phyloP scores from a whole-genome alignment of 2,888 invertebrate genomes.

The Caenorhabditis sp. region DNA sequence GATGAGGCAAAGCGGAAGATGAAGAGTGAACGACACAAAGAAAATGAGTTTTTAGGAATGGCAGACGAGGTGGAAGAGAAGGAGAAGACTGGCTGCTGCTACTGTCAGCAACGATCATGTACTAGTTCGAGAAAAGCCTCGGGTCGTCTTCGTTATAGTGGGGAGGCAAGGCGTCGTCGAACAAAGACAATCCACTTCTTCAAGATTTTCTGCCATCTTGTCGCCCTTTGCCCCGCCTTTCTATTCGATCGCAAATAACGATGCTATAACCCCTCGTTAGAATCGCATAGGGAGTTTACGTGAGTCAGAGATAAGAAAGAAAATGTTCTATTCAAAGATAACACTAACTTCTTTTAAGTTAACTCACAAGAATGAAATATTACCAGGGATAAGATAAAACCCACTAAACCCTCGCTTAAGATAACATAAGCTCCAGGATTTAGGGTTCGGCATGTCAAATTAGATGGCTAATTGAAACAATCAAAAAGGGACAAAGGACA shows the following conservation, averaged over 20 bases:
- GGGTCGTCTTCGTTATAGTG: slow-evolving; percentile 48
- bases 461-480: slow-evolving; percentile 45
- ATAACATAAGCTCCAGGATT: slow-evolving; percentile 16
- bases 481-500: slow-evolving; percentile 25
- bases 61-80: slow-evolving; percentile 44
- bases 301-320: slow-evolving; percentile 21
- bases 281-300: slow-evolving; percentile 38
- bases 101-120: slow-evolving; percentile 41
- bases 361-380: neutral
- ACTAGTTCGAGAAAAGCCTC: slow-evolving; percentile 63
- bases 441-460: slow-evolving; percentile 3
- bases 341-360: neutral
- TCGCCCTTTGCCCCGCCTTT: slow-evolving; percentile 48
- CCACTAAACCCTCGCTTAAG: neutral
- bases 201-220: slow-evolving; percentile 39
- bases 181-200: slow-evolving; percentile 62
- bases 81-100: slow-evolving; percentile 20
- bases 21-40: slow-evolving; percentile 32
- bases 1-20: slow-evolving; percentile 35
- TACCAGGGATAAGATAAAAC: slow-evolving; percentile 17
- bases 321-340: neutral
- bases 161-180: slow-evolving; percentile 45
- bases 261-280: slow-evolving; percentile 39
- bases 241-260: slow-evolving; percentile 47
- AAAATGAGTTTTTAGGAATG: slow-evolving; percentile 50